Evolutionary conservation across 1,140 invertebrate species (phyloP), one percentile per base, ranked within the genome.

Genomic region (Drosophila rufa): DNA sequence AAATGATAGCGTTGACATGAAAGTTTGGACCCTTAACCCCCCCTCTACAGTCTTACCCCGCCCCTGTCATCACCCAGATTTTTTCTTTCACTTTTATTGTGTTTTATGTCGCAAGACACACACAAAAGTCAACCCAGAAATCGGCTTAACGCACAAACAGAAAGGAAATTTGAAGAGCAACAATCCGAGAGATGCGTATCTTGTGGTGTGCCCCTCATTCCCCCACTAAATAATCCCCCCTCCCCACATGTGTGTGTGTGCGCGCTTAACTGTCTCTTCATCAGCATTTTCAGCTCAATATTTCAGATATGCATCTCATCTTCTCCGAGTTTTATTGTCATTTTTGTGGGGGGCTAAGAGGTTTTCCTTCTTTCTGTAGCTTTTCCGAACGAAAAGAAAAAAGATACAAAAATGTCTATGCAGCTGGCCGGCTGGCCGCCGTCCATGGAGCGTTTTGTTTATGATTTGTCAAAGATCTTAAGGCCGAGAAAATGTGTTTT

Each of bases 401-500:
- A 8, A 73, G 50, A 75, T 70, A 81, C 55, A 82, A 83, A 83
- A 80, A 48, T 42, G 78, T 78, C 73, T 62, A 65, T 71, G 73
- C 70, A 77, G 82, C 74, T 83, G 75, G 40, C 27, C 78, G 53
- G 82, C 74, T 83, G 75, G 40, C 33, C 78, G 53, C 11, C 33
- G 76, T 60, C 70, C 57, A 43, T 43, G 27, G 25, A 43, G 25
- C 71, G 55, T 84, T 89, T 84, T 89, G 84, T 84, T 89, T 89
- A 84, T 84, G 84, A 89, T 84, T 89, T 90, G 81, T 89, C 82
- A 36, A 81, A 81, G 80, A 89, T 79, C 50, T 79, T 73, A 50
- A 66, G 64, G 47, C 56, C 11, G 38, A 51, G 47, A 81, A 84
- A 84, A 89, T 89, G 77, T 83, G 77, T 81, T 80, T 83, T 76